Evolutionary conservation across 1,140 invertebrate genomes (phyloP).

Genomic region (Drosophila aff.): DNA sequence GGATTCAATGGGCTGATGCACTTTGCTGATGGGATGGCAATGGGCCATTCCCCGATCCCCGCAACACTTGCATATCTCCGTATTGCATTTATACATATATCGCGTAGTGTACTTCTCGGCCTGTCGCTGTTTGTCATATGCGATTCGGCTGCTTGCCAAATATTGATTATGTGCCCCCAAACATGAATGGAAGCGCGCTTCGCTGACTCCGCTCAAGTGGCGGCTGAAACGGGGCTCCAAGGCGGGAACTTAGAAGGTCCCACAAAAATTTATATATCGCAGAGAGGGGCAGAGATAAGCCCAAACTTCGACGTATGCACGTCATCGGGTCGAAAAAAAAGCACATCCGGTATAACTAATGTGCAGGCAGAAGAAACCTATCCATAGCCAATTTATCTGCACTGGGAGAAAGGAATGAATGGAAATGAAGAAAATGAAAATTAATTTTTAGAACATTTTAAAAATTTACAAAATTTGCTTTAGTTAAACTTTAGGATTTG

Average conservation of each 20-base stretch:
- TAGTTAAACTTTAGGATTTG: too few species aligned
- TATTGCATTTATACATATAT: slow-evolving; percentile 33
- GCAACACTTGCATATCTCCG: slow-evolving; percentile 13
- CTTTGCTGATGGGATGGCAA: slow-evolving; percentile 50
- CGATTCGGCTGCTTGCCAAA: slow-evolving; percentile 78
- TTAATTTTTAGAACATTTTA: too few species aligned
- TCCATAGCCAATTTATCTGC: slow-evolving; percentile 23
- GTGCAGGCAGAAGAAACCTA: slow-evolving; percentile 41
- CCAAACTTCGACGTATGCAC: slow-evolving; percentile 54
- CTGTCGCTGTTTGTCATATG: slow-evolving; percentile 81
- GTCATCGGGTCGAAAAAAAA: slow-evolving; percentile 57
- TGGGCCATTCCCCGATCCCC: slow-evolving; percentile 23
- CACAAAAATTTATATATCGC: not conserved
- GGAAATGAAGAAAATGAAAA: too few species aligned
- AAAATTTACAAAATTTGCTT: too few species aligned
- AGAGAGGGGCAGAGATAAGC: slow-evolving; percentile 10
- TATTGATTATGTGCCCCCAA: slow-evolving; percentile 79
- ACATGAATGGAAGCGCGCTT: slow-evolving; percentile 80
- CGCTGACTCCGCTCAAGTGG: slow-evolving; percentile 61
- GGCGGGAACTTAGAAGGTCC: not conserved
- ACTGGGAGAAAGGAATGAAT: not conserved
- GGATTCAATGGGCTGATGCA: slow-evolving; percentile 58
- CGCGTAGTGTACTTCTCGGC: slow-evolving; percentile 56
- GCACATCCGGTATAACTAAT: slow-evolving; percentile 70
- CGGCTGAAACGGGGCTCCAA: slow-evolving; percentile 11